Percentiles rank a stretch among this genome's conserved stretches.
phyloP scores from a whole-genome alignment of 1,140 invertebrate species.

The Papilio polyxenes region DNA sequence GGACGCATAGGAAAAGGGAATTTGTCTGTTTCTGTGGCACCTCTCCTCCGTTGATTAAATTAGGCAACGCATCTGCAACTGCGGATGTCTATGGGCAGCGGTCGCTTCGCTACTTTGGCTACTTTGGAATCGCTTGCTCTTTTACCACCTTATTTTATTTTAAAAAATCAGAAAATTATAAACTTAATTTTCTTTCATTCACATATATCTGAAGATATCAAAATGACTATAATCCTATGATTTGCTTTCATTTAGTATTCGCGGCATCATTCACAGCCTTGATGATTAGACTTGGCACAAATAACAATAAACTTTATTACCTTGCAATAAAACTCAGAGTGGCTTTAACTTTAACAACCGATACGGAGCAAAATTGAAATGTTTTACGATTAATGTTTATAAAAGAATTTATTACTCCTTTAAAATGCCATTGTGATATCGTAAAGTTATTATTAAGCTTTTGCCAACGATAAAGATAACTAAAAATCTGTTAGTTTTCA shows the following conservation, averaged over 20 bases:
- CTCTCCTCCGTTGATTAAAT: too few species aligned
- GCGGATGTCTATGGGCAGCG: too few species aligned
- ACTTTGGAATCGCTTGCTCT: too few species aligned
- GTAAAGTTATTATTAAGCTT: background rate
- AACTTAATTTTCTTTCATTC: background rate
- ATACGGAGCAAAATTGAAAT: slow-evolving; percentile 37
- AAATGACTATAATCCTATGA: background rate
- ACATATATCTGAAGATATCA: background rate
- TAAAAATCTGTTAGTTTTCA: background rate
- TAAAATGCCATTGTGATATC: slow-evolving; percentile 14
- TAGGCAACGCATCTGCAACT: too few species aligned
- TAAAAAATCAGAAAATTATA: too few species aligned
- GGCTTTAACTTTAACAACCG: slow-evolving; percentile 36
- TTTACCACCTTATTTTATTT: too few species aligned
- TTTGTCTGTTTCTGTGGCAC: too few species aligned
- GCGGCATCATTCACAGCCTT: slow-evolving; percentile 10
- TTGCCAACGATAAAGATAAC: background rate
- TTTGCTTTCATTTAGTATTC: slow-evolving; percentile 25
- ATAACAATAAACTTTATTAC: slow-evolving; percentile 36
- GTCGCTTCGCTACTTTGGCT: too few species aligned
- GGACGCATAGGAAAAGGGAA: too few species aligned
- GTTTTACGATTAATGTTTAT: slow-evolving; percentile 32
- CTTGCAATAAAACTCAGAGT: slow-evolving; percentile 29
- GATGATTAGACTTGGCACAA: slow-evolving; percentile 16
- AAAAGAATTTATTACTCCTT: slow-evolving; percentile 21